Evolutionary conservation across 2,797 vertebrate species (phyloP).

Genomic region (Enteromius radiatus): DNA sequence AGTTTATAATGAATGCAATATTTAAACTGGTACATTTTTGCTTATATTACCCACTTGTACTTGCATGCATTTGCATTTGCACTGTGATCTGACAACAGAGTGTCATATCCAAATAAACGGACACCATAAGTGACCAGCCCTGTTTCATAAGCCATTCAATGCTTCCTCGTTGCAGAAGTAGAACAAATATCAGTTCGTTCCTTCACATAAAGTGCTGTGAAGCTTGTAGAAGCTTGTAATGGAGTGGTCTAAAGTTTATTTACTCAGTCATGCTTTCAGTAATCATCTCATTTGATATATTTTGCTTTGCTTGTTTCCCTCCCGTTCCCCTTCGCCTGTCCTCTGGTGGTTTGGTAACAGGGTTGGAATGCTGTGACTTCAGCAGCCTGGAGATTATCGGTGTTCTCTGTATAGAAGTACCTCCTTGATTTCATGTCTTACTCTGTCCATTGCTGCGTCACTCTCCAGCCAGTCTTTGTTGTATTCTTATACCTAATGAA

Average conservation of each 20-base stretch:
- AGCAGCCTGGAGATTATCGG: slow-evolving; percentile 58
- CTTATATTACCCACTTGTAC: neutral
- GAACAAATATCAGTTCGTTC: neutral
- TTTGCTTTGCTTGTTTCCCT: slow-evolving; percentile 48
- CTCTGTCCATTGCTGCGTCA: slow-evolving; percentile 42
- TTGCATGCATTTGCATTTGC: neutral
- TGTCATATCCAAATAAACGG: neutral
- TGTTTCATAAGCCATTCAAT: neutral
- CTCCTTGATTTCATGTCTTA: slow-evolving; percentile 55
- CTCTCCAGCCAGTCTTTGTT: slow-evolving; percentile 71
- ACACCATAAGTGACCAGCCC: neutral
- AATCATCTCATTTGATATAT: slow-evolving; percentile 22
- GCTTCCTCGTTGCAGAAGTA: neutral
- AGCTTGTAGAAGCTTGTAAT: slow-evolving; percentile 37
- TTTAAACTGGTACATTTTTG: neutral
- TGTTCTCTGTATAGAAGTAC: slow-evolving; percentile 56
- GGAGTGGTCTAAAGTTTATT: slow-evolving; percentile 59
- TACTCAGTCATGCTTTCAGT: slow-evolving; percentile 26
- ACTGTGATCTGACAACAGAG: neutral
- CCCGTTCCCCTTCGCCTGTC: slow-evolving; percentile 23
- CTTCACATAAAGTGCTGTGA: neutral
- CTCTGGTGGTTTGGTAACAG: slow-evolving; percentile 69
- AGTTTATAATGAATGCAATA: neutral
- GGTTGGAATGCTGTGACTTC: slow-evolving; percentile 67
- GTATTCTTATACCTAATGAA: slow-evolving; percentile 12